phyloP scores from a whole-genome alignment of 1,140 invertebrate genomes.

The Hydropsyche tenuis region DNA sequence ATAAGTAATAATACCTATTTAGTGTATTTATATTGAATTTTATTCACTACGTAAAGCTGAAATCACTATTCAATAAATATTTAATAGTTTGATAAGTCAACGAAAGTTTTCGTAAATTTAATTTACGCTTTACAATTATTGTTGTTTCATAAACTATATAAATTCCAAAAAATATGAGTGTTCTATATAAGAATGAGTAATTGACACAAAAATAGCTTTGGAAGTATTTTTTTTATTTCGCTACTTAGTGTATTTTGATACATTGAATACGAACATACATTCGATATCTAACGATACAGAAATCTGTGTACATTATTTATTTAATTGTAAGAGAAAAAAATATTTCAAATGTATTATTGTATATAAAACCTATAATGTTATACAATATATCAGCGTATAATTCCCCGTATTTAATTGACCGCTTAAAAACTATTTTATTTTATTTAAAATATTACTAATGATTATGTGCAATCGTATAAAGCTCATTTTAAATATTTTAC shows the following conservation, averaged over 20 bases:
- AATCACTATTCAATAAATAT: too few relatives aligned
- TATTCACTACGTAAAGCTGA: too few relatives aligned
- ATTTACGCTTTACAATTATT: background rate
- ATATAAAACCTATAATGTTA: slow-evolving; percentile 11
- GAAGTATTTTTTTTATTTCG: background rate
- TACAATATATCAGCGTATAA: slow-evolving; percentile 31
- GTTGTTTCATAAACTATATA: background rate
- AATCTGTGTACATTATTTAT: background rate
- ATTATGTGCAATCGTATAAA: too few relatives aligned
- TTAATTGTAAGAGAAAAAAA: slow-evolving; percentile 10
- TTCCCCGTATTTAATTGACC: slow-evolving; percentile 37
- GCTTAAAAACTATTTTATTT: slow-evolving; percentile 10
- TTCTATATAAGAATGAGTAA: background rate
- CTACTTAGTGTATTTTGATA: slow-evolving; percentile 1
- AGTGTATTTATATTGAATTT: too few relatives aligned
- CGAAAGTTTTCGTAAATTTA: background rate
- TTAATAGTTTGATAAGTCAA: too few relatives aligned
- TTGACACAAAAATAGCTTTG: slow-evolving; percentile 10
- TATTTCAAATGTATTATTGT: background rate
- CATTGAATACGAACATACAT: too few relatives aligned
- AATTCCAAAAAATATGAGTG: slow-evolving; percentile 10
- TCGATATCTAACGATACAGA: too few relatives aligned
- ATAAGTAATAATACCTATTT: too few relatives aligned
- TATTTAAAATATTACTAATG: background rate
- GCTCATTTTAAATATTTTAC: too few relatives aligned